Percentiles rank a stretch among this genome's conserved stretches.
These are phyloP conservation scores for Saguinus midas DNA, from an alignment of 2,113 vertebrate genomes.

Conservation along the genomic window DNA sequence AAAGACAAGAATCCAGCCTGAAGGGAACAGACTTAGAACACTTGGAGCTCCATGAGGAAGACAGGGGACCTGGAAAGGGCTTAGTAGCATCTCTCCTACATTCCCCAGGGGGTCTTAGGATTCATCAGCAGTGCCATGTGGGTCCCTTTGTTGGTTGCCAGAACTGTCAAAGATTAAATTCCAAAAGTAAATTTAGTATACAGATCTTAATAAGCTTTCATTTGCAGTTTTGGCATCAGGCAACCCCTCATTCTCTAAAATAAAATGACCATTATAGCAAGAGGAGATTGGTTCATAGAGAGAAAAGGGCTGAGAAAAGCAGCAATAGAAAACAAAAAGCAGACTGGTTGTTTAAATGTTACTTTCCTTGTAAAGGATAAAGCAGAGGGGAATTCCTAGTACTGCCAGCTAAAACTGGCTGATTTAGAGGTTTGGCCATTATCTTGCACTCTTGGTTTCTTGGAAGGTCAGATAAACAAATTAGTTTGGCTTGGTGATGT, in stretches of 20 bases:
- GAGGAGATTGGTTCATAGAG: background rate
- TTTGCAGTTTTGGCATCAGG: background rate
- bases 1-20: background rate
- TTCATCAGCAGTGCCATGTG: background rate
- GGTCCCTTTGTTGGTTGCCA: background rate
- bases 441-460: background rate
- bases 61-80: background rate
- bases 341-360: background rate
- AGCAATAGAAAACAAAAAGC: background rate
- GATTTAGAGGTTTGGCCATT: background rate
- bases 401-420: background rate
- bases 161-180: background rate
- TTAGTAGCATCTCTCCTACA: background rate
- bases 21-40: background rate
- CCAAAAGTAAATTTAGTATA: background rate
- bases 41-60: background rate
- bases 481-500: background rate
- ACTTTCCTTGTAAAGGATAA: background rate
- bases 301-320: background rate
- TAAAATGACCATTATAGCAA: background rate
- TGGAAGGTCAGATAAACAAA: background rate
- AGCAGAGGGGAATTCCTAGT: background rate
- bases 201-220: background rate
- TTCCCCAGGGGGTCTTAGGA: background rate
- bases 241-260: background rate